Percentiles rank a stretch among this genome's conserved stretches.
phyloP scores from a whole-genome alignment of 2,888 invertebrate species.

The Pegoplata infirma region DNA sequence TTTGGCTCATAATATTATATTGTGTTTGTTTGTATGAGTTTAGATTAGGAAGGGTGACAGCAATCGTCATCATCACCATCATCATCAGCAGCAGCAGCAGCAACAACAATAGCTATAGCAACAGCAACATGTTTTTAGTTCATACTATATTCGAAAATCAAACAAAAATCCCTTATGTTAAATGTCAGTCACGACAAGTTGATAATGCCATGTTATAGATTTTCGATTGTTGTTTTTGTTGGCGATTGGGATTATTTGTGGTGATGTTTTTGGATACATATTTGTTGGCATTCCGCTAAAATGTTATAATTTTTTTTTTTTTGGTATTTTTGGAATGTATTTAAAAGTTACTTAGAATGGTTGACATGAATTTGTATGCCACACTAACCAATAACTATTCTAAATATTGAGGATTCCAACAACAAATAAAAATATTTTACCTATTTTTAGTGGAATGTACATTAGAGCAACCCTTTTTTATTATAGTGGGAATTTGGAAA shows the following conservation, averaged over 20 bases:
- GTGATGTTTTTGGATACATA: constrained; percentile 36
- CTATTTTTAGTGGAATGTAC: too few species aligned
- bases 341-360: constrained; percentile 24
- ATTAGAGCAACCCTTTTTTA: too few species aligned
- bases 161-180: constrained; percentile 52
- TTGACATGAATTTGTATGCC: constrained; percentile 23
- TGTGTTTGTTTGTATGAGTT: not conserved
- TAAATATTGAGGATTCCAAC: constrained; percentile 22
- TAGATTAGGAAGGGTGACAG: constrained; percentile 8
- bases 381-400: constrained; percentile 3
- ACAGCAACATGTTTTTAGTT: not conserved
- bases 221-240: constrained; percentile 40
- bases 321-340: not conserved
- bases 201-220: constrained; percentile 56
- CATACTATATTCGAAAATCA: not conserved
- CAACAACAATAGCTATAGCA: not conserved
- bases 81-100: not conserved
- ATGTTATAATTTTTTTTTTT: not conserved
- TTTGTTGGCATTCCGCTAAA: constrained; percentile 44
- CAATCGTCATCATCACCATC: constrained; percentile 15
- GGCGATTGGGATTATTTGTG: constrained; percentile 48
- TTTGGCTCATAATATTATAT: not conserved
- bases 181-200: constrained; percentile 57
- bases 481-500: too few species aligned
- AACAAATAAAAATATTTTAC: too few species aligned